A percentile compares a stretch with the other conserved stretches of the same genome.
These are phyloP conservation scores for Drosophila suboccidentalis DNA, from an alignment of 2,888 invertebrate genomes.

Conservation along the genomic window DNA sequence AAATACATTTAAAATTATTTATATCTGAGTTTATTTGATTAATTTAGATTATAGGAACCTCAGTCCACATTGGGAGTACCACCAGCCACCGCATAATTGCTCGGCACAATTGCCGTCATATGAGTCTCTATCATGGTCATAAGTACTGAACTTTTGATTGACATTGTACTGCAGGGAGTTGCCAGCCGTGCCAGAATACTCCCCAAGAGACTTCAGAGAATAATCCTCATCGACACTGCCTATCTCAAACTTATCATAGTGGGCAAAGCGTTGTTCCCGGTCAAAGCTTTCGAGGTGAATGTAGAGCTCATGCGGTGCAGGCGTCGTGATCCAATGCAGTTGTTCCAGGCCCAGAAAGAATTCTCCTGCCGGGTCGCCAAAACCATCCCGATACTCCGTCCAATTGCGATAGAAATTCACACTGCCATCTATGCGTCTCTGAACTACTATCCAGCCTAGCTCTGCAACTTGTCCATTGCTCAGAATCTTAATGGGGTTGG, in stretches of 20 bases:
- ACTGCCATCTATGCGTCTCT: constrained; percentile 23
- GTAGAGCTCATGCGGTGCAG: constrained; percentile 20
- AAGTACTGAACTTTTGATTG: constrained; percentile 19
- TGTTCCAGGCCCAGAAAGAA: neutral
- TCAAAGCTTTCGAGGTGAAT: constrained; percentile 26
- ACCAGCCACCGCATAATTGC: constrained; percentile 15
- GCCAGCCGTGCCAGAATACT: constrained; percentile 26
- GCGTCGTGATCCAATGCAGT: neutral
- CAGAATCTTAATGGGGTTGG: neutral
- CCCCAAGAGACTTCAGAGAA: constrained; percentile 18
- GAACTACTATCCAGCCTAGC: constrained; percentile 28
- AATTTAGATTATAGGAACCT: constrained; percentile 5
- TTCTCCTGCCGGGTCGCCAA: neutral
- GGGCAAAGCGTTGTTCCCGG: constrained; percentile 7
- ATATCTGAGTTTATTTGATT: neutral
- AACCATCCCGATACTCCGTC: neutral
- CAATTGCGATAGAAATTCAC: neutral
- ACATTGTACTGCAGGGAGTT: constrained; percentile 5
- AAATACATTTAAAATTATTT: neutral
- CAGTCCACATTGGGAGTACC: constrained; percentile 23
- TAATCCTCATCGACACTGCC: constrained; percentile 19
- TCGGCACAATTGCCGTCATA: constrained; percentile 9
- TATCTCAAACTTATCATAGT: constrained; percentile 16
- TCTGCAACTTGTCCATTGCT: constrained; percentile 2
- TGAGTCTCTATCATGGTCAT: constrained; percentile 16